These are phyloP conservation scores for Ochropleura plecta DNA, from an alignment of 2,888 invertebrate species.

Conservation along the genomic window DNA sequence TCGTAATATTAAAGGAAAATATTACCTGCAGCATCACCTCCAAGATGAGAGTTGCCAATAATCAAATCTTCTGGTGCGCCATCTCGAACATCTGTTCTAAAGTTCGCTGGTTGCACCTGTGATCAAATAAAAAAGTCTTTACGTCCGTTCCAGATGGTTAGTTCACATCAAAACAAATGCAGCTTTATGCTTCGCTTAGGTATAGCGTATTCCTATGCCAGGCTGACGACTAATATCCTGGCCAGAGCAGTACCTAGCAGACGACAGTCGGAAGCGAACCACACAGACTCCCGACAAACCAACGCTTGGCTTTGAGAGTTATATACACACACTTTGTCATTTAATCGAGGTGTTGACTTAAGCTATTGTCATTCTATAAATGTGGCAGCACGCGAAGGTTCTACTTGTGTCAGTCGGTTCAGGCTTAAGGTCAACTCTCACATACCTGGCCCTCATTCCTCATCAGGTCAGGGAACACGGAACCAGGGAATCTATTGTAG, in stretches of 20 bases:
- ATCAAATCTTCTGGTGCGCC: slow-evolving; percentile 77
- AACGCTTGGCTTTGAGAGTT: not conserved
- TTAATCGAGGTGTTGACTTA: not conserved
- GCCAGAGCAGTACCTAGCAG: not conserved
- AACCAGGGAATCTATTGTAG: slow-evolving; percentile 84
- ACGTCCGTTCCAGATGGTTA: not conserved
- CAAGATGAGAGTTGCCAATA: slow-evolving; percentile 76
- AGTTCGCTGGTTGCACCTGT: slow-evolving; percentile 86
- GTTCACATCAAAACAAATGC: not conserved
- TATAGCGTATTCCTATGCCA: not conserved
- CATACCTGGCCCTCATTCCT: slow-evolving; percentile 85
- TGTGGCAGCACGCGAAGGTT: not conserved
- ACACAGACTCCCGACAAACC: not conserved
- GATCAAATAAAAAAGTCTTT: not conserved
- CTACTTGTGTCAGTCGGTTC: not conserved
- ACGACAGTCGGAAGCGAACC: not conserved
- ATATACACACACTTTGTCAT: not conserved
- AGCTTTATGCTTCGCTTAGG: not conserved
- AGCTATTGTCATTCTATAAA: not conserved
- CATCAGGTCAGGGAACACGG: slow-evolving; percentile 82
- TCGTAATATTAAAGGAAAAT: not conserved
- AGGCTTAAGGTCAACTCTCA: not conserved
- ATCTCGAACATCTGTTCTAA: slow-evolving; percentile 81
- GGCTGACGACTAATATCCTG: not conserved
- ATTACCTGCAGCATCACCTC: slow-evolving; percentile 74